Percentiles rank a stretch among this genome's conserved stretches.
Evolutionary conservation across 1,140 invertebrate genomes (phyloP).

Genomic region (Hormaphis cornu): DNA sequence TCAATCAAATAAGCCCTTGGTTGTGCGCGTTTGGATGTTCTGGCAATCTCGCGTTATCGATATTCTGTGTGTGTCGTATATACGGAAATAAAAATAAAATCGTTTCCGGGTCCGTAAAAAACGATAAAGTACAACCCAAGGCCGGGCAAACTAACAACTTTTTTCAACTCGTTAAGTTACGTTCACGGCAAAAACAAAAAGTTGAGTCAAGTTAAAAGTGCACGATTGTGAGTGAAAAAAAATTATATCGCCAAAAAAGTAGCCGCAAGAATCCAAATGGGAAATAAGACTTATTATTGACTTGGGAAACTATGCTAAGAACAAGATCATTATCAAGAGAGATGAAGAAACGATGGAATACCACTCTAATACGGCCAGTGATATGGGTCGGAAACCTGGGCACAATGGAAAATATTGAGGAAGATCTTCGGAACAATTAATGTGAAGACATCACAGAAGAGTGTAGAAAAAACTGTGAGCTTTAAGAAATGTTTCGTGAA

Average conservation of each 20-base stretch:
- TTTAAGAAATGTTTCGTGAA: not conserved
- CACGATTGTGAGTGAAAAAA: not conserved
- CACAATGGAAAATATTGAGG: conserved; percentile 2
- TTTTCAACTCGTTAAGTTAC: too few species aligned
- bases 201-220: too few species aligned
- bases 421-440: not conserved
- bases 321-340: conserved; percentile 9
- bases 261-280: conserved; percentile 1
- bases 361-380: conserved; percentile 13
- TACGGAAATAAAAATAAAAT: too few species aligned
- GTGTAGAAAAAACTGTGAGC: not conserved
- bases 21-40: too few species aligned
- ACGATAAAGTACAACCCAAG: too few species aligned
- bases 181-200: too few species aligned
- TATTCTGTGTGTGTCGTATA: too few species aligned
- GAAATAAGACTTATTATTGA: not conserved
- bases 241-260: conserved; percentile 18
- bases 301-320: conserved; percentile 4
- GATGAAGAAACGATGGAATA: conserved; percentile 13
- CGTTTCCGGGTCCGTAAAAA: too few species aligned
- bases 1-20: too few species aligned
- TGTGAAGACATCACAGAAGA: not conserved
- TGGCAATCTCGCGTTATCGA: too few species aligned
- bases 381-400: conserved; percentile 17
- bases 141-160: too few species aligned